phyloP scores from a whole-genome alignment of 2,113 vertebrate species.

The Notiomystis cincta region DNA sequence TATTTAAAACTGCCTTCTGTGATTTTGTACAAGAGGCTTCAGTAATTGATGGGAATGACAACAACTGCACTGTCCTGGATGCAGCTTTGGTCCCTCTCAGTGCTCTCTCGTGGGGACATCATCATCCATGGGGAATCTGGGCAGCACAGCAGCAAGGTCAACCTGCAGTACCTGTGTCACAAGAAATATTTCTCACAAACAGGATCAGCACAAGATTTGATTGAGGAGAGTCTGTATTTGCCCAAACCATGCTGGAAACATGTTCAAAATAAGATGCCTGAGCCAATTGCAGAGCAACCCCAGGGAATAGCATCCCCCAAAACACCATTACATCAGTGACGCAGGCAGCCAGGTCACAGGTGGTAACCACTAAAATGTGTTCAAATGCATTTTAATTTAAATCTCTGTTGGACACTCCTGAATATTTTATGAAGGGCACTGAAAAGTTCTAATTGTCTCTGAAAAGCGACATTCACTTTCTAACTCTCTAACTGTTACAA shows the following conservation, averaged over 20 bases:
- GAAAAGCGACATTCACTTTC: background rate
- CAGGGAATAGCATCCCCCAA: background rate
- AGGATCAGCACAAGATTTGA: background rate
- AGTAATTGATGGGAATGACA: background rate
- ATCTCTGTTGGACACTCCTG: background rate
- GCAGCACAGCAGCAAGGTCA: background rate
- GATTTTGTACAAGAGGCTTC: background rate
- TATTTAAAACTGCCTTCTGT: background rate
- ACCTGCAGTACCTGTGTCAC: background rate
- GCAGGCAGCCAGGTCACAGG: background rate
- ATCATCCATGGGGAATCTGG: background rate
- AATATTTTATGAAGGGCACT: background rate
- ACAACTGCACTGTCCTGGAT: background rate
- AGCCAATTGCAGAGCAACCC: background rate
- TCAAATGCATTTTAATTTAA: background rate
- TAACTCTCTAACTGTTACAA: background rate
- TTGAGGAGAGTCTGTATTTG: background rate
- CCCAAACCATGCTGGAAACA: accelerated
- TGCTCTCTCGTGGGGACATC: accelerated
- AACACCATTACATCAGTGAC: background rate
- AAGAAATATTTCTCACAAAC: background rate
- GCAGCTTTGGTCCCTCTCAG: background rate
- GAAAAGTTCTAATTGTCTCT: background rate
- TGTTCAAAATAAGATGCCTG: background rate
- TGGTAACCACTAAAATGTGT: background rate